Conservation (phyloP, 1,140 invertebrate genomes). For the Phthorimaea operculella region DNA sequence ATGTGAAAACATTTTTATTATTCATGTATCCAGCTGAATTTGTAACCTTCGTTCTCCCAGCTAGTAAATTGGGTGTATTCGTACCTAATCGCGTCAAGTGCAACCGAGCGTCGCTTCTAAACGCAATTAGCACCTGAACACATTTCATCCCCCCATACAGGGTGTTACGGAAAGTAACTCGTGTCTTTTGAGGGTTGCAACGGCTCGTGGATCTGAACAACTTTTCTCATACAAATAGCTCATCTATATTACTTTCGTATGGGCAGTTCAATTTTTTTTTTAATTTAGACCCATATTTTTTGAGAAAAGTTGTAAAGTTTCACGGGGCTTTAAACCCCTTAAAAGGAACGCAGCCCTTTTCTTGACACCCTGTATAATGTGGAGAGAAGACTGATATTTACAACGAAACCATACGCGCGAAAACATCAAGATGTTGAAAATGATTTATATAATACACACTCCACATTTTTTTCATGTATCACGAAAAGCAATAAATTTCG, state of each 20-base stretch:
- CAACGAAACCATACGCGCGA: neutral
- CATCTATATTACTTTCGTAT: no score
- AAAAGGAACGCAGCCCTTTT: no score
- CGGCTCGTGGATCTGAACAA: no score
- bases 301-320: no score
- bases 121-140: neutral
- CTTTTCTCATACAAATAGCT: no score
- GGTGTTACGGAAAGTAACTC: no score
- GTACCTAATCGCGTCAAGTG: slow-evolving; percentile 2
- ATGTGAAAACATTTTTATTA: no score
- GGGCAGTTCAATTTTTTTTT: no score
- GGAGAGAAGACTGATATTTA: neutral
- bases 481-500: neutral
- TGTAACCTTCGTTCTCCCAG: neutral
- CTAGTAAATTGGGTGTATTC: slow-evolving; percentile 15
- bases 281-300: no score
- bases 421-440: neutral
- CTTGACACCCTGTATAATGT: neutral
- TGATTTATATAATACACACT: slow-evolving; percentile 20
- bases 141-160: neutral
- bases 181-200: no score
- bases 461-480: neutral
- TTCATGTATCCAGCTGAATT: no score
- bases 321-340: no score
- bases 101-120: neutral